Conservation (phyloP, 2,888 invertebrate species). For the Zhengitettix transpicula region DNA sequence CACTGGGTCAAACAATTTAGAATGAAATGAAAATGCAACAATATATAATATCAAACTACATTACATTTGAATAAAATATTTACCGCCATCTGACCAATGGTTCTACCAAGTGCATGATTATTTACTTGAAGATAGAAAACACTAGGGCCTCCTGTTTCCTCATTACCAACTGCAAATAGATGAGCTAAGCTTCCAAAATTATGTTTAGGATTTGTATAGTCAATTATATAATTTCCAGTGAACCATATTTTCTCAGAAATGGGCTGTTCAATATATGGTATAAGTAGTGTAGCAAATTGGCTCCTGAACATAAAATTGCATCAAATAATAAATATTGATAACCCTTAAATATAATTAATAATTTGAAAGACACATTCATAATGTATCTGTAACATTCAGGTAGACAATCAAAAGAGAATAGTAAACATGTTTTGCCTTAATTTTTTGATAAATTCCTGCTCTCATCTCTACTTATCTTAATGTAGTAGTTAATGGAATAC, state of each 20-base stretch:
- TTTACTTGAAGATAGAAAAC: conserved; percentile 38
- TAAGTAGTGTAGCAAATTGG: conserved; percentile 44
- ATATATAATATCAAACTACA: too few species aligned
- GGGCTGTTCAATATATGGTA: conserved; percentile 40
- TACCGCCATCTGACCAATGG: conserved; percentile 42
- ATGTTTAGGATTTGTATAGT: conserved; percentile 44
- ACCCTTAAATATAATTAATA: neutral
- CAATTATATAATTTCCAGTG: conserved; percentile 55
- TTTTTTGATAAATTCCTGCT: too few species aligned
- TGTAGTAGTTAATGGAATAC: too few species aligned
- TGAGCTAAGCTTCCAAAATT: conserved; percentile 41
- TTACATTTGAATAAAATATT: conserved; percentile 17
- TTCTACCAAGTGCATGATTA: conserved; percentile 36
- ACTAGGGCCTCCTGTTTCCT: conserved; percentile 44
- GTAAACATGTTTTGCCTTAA: too few species aligned
- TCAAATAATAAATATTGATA: neutral
- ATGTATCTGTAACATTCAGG: too few species aligned
- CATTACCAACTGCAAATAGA: conserved; percentile 45
- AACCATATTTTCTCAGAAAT: conserved; percentile 38
- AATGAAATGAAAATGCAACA: too few species aligned
- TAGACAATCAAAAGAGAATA: too few species aligned
- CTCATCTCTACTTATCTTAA: too few species aligned
- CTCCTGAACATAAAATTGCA: conserved; percentile 28
- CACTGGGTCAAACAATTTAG: too few species aligned
- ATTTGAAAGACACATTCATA: too few species aligned